Evolutionary conservation across 2,113 vertebrate species (phyloP).

Genomic region (Boleophthalmus pectinirostris): DNA sequence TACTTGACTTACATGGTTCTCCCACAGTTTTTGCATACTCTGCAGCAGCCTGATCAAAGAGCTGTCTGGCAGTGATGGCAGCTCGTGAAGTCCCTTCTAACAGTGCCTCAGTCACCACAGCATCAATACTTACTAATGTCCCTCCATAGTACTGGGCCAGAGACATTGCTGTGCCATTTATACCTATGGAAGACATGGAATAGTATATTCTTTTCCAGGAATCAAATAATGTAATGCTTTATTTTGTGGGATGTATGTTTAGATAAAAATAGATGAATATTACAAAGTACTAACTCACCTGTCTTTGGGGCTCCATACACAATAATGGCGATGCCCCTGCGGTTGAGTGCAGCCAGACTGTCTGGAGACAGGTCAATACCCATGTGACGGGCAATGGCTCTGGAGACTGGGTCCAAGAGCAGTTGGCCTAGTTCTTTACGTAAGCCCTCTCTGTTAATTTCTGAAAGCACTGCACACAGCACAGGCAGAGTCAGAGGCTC

Average conservation of each 20-base stretch:
- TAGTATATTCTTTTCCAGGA: not conserved
- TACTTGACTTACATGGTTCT: slow-evolving; percentile 70
- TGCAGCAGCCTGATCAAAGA: slow-evolving; percentile 72
- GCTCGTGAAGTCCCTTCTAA: slow-evolving; percentile 55
- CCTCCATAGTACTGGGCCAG: slow-evolving; percentile 78
- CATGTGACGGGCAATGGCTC: slow-evolving; percentile 76
- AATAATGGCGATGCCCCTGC: slow-evolving; percentile 81
- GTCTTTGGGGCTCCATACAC: slow-evolving; percentile 84
- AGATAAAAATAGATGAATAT: not conserved
- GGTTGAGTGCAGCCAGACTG: slow-evolving; percentile 55
- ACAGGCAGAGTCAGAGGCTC: not conserved
- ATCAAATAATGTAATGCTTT: not conserved
- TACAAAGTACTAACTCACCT: slow-evolving; percentile 69
- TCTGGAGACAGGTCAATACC: slow-evolving; percentile 72
- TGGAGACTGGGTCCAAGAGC: slow-evolving; percentile 73
- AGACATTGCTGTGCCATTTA: slow-evolving; percentile 61
- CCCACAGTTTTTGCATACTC: slow-evolving; percentile 64
- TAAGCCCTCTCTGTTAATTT: slow-evolving; percentile 46
- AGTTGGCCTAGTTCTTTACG: slow-evolving; percentile 64
- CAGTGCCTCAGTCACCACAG: slow-evolving; percentile 79
- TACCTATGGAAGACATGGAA: slow-evolving; percentile 68
- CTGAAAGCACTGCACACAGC: slow-evolving; percentile 26
- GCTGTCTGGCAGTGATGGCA: slow-evolving; percentile 74
- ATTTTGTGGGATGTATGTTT: not conserved
- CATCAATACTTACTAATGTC: slow-evolving; percentile 78